Evolutionary conservation across 2,113 vertebrate species (phyloP).

Genomic region (Plestiodon gilberti): DNA sequence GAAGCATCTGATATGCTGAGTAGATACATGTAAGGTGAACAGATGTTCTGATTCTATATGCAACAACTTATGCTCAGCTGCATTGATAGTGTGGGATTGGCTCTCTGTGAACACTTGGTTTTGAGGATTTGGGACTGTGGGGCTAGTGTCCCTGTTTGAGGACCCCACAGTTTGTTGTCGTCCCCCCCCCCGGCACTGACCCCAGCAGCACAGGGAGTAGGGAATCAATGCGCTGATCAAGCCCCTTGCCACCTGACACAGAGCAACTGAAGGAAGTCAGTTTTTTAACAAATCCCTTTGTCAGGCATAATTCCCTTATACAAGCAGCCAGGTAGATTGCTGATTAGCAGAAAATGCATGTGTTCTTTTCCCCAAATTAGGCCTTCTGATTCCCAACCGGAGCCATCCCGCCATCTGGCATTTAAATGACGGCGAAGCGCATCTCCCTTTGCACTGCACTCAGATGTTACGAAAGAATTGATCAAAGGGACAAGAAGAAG

Average conservation of each 20-base stretch:
- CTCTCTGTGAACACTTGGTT: not conserved
- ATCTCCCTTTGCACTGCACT: rapidly evolving
- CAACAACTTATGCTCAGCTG: too few relatives aligned
- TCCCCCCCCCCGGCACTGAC: too few relatives aligned
- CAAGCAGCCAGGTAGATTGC: not conserved
- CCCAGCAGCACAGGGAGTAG: not conserved
- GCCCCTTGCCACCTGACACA: too few relatives aligned
- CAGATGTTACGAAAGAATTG: slow-evolving; percentile 34
- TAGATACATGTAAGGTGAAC: too few relatives aligned
- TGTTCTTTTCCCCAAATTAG: rapidly evolving
- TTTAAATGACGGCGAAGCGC: not conserved
- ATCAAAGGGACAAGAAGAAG: slow-evolving; percentile 59
- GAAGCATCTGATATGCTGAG: too few relatives aligned
- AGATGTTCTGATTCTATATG: too few relatives aligned
- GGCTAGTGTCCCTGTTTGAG: not conserved
- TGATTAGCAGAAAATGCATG: not conserved
- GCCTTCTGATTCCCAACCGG: rapidly evolving
- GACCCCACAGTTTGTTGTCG: too few relatives aligned
- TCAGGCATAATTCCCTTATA: too few relatives aligned
- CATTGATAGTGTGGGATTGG: not conserved
- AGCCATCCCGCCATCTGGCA: not conserved
- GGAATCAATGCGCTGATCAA: too few relatives aligned
- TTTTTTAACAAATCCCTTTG: too few relatives aligned
- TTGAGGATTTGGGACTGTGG: not conserved
- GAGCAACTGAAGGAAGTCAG: too few relatives aligned